Evolutionary conservation across 2,113 vertebrate species (phyloP).

Genomic region (Tachuris rubrigastra): DNA sequence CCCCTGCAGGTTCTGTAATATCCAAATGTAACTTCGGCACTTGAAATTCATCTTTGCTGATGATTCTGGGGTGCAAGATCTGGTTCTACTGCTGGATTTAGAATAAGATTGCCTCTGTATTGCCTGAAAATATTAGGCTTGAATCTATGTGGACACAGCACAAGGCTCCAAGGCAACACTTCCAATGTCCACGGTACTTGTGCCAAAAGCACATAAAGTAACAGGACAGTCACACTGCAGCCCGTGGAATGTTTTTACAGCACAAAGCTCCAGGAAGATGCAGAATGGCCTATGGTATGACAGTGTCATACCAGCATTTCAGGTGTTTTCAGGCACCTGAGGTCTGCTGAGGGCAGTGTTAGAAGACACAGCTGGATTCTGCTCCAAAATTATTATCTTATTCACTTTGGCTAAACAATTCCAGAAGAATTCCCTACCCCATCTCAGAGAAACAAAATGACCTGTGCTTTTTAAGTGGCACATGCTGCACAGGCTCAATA

Average conservation of each 20-base stretch:
- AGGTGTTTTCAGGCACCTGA: background rate
- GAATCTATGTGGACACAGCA: background rate
- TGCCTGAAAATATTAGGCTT: background rate
- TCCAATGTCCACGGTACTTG: background rate
- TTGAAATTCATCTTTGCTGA: background rate
- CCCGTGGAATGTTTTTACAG: background rate
- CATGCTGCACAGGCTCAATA: background rate
- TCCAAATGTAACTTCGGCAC: background rate
- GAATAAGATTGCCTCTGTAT: background rate
- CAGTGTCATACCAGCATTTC: background rate
- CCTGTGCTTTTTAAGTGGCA: background rate
- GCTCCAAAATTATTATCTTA: background rate
- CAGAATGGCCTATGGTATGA: background rate
- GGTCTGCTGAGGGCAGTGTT: background rate
- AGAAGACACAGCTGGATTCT: background rate
- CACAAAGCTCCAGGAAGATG: background rate
- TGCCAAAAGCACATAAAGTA: background rate
- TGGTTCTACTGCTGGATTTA: background rate
- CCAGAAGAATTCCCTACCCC: background rate
- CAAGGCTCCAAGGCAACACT: background rate
- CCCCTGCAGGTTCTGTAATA: background rate
- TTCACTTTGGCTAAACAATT: background rate
- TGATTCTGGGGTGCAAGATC: background rate
- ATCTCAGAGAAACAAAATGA: background rate
- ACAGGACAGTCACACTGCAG: background rate